Base-by-base conservation (phyloP, 35 echinoderm and acorn worm genomes). In the Ophioderma brevispina region DNA sequence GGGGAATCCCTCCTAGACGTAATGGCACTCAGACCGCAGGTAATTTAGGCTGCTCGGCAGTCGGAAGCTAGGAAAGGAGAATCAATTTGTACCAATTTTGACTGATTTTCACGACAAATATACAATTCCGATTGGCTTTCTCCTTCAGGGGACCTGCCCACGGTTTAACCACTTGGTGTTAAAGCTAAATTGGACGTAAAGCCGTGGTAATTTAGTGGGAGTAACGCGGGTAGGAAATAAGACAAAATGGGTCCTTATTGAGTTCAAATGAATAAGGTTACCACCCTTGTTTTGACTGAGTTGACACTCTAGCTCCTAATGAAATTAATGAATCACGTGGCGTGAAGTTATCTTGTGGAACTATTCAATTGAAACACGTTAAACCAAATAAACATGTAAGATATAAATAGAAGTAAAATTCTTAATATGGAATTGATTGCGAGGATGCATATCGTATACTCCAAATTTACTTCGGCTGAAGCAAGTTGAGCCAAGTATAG, bases 231-330 rank as follows among this genome's bases (percentile, higher is more conserved):
- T 18, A 70, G 59, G 59, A 70, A 70, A 70, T 70, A 30, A 25
- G 59, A 70, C 17, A 18, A 18, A 70, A 18, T 70, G 3, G 59
- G 59, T 70, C 59, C 59, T 70, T 70, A 70, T 70, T 70, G 23
- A 70, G 59, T 70, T 70, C 17, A 70, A 30, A 70, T 70, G 59
- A 70, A 25, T 70, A 70, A 70, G 59, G 59, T 18, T 70, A 1
- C 15, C 59, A 70, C 59, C 59, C 59, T 70, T 70, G 59, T 70
- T 70, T 70, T 70, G 59, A 70, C 59, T 70, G 59, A 6, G 59
- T 18, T 46, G 41, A 17, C 41, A 46, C 4, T 46, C 41, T 46
- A 70, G 4, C 59, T 25, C 28, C 23, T 70, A 70, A 70, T 30
- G 59, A 70, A 25, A 70, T 46, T 70, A 70, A 70, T 70, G 59